A percentile compares a stretch with the other conserved stretches of the same genome.
Evolutionary conservation across 2,113 vertebrate species (phyloP).

Genomic region (Pao palembangensis): DNA sequence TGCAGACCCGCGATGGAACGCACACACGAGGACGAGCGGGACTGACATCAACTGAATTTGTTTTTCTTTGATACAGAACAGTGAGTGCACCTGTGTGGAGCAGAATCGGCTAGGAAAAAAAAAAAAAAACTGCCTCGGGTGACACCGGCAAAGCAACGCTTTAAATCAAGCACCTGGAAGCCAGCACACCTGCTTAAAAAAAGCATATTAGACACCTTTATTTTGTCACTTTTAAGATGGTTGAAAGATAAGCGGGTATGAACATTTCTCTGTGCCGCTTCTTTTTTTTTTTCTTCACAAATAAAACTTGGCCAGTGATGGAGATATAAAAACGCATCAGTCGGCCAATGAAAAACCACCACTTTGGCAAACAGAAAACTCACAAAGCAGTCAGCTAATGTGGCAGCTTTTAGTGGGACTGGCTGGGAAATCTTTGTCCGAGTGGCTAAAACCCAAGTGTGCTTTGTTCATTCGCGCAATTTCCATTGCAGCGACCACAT

Average conservation of each 20-base stretch:
- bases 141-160: constrained; percentile 38
- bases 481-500: constrained; percentile 26
- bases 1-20: constrained; percentile 4
- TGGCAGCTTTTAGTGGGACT: constrained; percentile 68
- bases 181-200: constrained; percentile 24
- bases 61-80: constrained; percentile 48
- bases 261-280: constrained; percentile 21
- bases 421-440: constrained; percentile 64
- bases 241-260: constrained; percentile 16
- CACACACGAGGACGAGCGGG: constrained; percentile 33
- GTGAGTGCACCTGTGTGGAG: constrained; percentile 61
- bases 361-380: constrained; percentile 55
- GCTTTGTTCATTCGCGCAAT: constrained; percentile 19
- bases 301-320: constrained; percentile 47
- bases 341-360: constrained; percentile 62
- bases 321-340: constrained; percentile 49
- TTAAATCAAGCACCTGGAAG: constrained; percentile 50
- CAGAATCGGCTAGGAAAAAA: constrained; percentile 35
- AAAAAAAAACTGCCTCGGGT: constrained; percentile 47
- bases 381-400: constrained; percentile 61
- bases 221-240: constrained; percentile 4
- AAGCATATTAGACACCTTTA: neutral
- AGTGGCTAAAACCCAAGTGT: constrained; percentile 63
- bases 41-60: constrained; percentile 31
- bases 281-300: constrained; percentile 18